Conservation (phyloP, 2,113 vertebrate species). For the Lasiurus borealis region DNA sequence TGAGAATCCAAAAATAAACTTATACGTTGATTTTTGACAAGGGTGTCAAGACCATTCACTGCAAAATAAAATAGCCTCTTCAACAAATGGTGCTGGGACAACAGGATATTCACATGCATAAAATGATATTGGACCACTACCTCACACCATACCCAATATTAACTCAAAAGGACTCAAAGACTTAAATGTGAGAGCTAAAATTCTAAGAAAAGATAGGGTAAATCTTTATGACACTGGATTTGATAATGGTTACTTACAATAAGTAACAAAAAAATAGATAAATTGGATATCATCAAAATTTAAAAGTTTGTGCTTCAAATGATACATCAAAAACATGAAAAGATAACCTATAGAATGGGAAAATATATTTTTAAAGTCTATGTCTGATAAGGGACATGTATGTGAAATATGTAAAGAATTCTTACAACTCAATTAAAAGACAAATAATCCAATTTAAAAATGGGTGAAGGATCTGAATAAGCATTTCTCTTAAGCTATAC, state of each 20-base stretch:
- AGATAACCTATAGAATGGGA: not conserved
- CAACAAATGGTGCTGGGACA: not conserved
- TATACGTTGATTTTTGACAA: conserved; percentile 23
- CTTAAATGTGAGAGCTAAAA: not conserved
- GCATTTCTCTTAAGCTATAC: conserved; percentile 6
- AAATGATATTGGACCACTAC: not conserved
- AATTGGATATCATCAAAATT: not conserved
- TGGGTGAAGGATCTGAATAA: not conserved
- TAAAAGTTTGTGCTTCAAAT: conserved; percentile 40
- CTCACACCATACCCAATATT: conserved; percentile 18
- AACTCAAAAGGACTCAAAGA: conserved; percentile 36
- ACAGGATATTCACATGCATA: not conserved
- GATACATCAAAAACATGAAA: conserved; percentile 53
- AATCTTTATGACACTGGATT: not conserved
- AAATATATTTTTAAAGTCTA: not conserved
- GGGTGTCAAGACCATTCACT: not conserved
- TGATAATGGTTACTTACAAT: conserved; percentile 30
- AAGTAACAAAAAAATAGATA: not conserved
- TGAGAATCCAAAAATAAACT: not conserved
- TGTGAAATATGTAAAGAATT: not conserved
- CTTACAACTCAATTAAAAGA: conserved; percentile 32
- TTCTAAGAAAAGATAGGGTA: not conserved
- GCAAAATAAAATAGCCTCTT: not conserved
- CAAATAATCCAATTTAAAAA: conserved; percentile 43
- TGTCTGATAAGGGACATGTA: no score